Conservation (phyloP, 2,113 vertebrate genomes). For the Rhizomys pruinosus region DNA sequence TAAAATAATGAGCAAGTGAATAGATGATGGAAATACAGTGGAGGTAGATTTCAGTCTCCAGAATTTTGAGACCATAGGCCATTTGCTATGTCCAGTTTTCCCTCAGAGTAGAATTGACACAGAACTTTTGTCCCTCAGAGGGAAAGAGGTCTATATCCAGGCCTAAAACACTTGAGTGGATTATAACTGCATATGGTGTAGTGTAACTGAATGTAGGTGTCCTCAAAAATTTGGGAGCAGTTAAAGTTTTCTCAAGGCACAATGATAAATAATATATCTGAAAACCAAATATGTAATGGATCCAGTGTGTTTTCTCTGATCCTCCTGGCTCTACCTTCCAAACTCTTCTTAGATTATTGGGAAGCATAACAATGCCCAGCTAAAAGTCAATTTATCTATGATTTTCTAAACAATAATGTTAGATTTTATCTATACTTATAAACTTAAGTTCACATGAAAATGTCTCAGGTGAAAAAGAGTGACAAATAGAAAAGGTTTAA, state of each 20-base stretch:
- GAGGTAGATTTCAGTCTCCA: neutral
- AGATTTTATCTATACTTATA: neutral
- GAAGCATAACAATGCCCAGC: neutral
- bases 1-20: neutral
- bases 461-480: neutral
- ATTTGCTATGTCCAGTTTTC: too few species aligned
- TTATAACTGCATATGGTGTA: neutral
- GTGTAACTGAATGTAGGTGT: neutral
- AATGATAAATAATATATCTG: neutral
- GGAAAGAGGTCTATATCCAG: neutral
- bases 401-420: neutral
- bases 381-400: neutral
- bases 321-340: neutral
- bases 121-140: neutral
- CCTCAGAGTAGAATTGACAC: neutral
- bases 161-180: neutral
- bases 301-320: neutral
- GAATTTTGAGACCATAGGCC: rapidly evolving
- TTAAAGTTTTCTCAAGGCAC: neutral
- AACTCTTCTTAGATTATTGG: neutral
- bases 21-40: neutral
- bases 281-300: neutral
- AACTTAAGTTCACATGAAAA: neutral
- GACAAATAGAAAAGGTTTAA: neutral
- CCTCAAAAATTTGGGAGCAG: neutral